Evolutionary conservation across 1,140 invertebrate genomes (phyloP).

Genomic region (Brachionus rubens): DNA sequence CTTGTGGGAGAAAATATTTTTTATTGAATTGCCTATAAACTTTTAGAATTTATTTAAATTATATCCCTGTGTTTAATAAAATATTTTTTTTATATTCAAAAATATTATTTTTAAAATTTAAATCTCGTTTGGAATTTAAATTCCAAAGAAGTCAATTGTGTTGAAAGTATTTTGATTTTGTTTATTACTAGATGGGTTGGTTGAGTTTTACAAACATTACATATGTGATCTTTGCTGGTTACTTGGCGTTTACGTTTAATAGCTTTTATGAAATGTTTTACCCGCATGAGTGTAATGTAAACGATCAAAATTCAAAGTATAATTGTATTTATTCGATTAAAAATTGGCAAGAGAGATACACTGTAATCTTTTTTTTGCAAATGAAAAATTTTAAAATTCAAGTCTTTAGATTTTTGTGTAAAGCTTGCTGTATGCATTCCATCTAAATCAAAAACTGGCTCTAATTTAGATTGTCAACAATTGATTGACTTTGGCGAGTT

Average conservation of each 20-base stretch:
- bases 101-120: background rate
- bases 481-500: conserved; percentile 23
- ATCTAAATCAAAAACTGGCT: background rate
- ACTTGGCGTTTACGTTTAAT: conserved; percentile 16
- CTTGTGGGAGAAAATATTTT: conserved; percentile 36
- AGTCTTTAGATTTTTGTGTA: background rate
- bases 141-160: background rate
- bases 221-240: background rate
- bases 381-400: too few relatives aligned
- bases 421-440: conserved; percentile 27
- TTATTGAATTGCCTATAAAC: conserved; percentile 22
- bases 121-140: background rate
- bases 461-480: background rate
- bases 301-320: background rate
- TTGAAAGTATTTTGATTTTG: background rate
- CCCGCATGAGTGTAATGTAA: background rate
- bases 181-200: background rate
- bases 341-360: conserved; percentile 19
- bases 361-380: background rate
- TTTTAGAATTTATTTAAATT: background rate
- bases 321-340: background rate
- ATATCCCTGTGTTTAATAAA: conserved; percentile 15
- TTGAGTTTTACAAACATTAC: conserved; percentile 43
- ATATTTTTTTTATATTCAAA: background rate
- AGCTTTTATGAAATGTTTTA: conserved; percentile 46